These are phyloP conservation scores for Holocentrus rufus DNA, from an alignment of 2,797 vertebrate species.

Conservation along the genomic window DNA sequence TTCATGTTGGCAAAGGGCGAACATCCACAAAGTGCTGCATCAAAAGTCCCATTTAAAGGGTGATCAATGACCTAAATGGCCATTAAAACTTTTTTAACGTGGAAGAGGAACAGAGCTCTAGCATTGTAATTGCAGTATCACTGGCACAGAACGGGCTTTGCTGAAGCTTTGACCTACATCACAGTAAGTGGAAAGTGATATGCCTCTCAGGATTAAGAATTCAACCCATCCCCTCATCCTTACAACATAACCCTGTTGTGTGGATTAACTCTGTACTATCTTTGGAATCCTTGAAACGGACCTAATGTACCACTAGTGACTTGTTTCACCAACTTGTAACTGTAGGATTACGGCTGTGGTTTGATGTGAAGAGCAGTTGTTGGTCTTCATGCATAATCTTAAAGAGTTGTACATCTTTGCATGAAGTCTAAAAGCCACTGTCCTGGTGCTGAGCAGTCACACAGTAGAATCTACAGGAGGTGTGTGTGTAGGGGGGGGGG, in stretches of 20 bases:
- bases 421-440: constrained; percentile 10
- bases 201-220: constrained; percentile 77
- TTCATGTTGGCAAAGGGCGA: not conserved
- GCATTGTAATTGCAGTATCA: constrained; percentile 59
- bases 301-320: constrained; percentile 54
- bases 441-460: constrained; percentile 31
- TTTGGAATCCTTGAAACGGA: constrained; percentile 67
- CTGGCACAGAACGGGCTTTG: constrained; percentile 63
- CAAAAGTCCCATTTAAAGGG: constrained; percentile 16
- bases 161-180: constrained; percentile 78
- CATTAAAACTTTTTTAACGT: constrained; percentile 49
- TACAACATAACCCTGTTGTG: constrained; percentile 69
- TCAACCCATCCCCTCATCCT: constrained; percentile 63
- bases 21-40: constrained; percentile 15
- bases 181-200: constrained; percentile 75
- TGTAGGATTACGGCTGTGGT: constrained; percentile 24
- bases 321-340: constrained; percentile 52
- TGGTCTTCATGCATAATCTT: constrained; percentile 6
- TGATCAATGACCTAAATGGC: constrained; percentile 47
- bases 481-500: constrained; percentile 1
- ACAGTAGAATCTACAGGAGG: constrained; percentile 20
- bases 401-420: not conserved
- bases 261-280: constrained; percentile 74
- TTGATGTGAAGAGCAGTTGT: constrained; percentile 22
- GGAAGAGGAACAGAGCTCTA: constrained; percentile 27